phyloP scores from a whole-genome alignment of 2,888 invertebrate genomes.

The Lithodes maja region DNA sequence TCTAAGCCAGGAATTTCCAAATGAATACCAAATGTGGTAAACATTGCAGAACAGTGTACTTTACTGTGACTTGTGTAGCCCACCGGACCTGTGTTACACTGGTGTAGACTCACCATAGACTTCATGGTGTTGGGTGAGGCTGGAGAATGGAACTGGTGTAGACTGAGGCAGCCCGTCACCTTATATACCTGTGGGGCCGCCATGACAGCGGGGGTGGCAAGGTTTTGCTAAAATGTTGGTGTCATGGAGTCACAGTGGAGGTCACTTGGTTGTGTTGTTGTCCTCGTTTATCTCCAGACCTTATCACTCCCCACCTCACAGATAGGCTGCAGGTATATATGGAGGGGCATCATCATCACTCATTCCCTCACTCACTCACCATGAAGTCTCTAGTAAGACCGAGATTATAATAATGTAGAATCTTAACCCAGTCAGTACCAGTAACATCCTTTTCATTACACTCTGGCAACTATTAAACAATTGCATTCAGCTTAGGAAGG shows the following conservation, averaged over 20 bases:
- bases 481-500: no score
- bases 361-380: background rate
- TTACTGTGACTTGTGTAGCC: no score
- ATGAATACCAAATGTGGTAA: no score
- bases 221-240: background rate
- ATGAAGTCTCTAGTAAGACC: background rate
- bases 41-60: no score
- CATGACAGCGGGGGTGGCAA: background rate
- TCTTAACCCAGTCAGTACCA: no score
- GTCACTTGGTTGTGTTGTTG: background rate
- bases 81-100: no score
- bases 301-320: no score
- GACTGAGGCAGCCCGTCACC: background rate
- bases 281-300: background rate
- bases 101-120: background rate
- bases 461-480: no score
- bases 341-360: background rate
- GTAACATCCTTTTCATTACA: no score
- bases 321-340: background rate
- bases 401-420: no score
- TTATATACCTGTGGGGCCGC: background rate
- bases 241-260: background rate
- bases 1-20: no score
- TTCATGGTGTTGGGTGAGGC: background rate
- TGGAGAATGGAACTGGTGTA: background rate